phyloP scores from a whole-genome alignment of 2,888 invertebrate genomes.

The Cryptocephalus primarius region DNA sequence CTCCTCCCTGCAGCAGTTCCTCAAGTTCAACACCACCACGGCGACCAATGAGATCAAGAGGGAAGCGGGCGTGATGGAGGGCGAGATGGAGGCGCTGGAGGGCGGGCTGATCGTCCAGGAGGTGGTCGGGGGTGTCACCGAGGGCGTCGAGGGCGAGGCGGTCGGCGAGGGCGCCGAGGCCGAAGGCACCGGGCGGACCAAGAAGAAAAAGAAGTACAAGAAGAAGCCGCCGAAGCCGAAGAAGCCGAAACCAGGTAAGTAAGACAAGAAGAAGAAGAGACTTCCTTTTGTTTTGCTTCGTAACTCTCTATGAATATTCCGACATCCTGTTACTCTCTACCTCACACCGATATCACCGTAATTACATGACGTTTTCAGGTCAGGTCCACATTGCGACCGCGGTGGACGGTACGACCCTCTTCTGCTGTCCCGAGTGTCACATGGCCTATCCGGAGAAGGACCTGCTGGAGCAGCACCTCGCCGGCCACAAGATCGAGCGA shows the following conservation, averaged over 20 bases:
- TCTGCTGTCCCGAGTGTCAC: conserved; percentile 71
- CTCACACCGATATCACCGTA: too few relatives aligned
- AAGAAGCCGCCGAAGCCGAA: conserved; percentile 70
- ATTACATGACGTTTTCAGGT: conserved; percentile 36
- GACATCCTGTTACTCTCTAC: too few relatives aligned
- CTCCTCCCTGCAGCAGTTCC: conserved; percentile 49
- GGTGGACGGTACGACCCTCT: conserved; percentile 61
- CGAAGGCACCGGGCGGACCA: conserved; percentile 35
- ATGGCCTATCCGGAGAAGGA: conserved; percentile 75
- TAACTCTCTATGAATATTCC: too few relatives aligned
- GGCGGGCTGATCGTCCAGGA: conserved; percentile 31
- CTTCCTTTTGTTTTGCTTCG: too few relatives aligned
- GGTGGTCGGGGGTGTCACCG: conserved; percentile 31
- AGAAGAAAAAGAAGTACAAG: conserved; percentile 71
- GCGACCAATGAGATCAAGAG: conserved; percentile 37
- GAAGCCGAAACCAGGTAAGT: conserved; percentile 56
- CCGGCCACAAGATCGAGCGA: conserved; percentile 70
- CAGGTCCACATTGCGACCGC: conserved; percentile 67
- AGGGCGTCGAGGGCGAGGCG: conserved; percentile 30
- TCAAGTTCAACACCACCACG: conserved; percentile 44
- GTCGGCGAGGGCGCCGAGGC: conserved; percentile 31
- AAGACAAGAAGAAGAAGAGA: too few relatives aligned
- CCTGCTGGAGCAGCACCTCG: conserved; percentile 63
- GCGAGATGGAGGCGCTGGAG: conserved; percentile 39
- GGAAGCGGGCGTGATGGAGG: conserved; percentile 41